These are phyloP conservation scores for Drosophila suboccidentalis DNA, from an alignment of 2,888 invertebrate genomes.

Conservation along the genomic window DNA sequence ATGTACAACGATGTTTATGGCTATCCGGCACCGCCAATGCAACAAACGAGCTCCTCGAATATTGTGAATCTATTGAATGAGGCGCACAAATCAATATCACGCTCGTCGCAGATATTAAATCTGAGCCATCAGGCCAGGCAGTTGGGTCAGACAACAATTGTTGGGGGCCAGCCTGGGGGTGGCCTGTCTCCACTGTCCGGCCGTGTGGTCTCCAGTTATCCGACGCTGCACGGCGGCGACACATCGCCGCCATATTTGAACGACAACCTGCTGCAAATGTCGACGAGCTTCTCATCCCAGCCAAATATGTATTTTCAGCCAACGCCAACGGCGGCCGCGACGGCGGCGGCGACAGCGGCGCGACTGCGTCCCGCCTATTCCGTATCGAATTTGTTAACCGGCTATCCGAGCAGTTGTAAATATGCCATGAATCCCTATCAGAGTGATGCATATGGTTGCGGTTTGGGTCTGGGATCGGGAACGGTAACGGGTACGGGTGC, in stretches of 20 bases:
- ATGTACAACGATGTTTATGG: slow-evolving; percentile 85
- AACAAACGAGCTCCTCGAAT: slow-evolving; percentile 84
- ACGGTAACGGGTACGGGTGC: slow-evolving; percentile 33
- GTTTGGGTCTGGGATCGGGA: slow-evolving; percentile 47
- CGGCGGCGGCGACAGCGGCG: slow-evolving; percentile 69
- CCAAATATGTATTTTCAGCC: slow-evolving; percentile 86
- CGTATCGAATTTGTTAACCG: slow-evolving; percentile 83
- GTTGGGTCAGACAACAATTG: slow-evolving; percentile 62
- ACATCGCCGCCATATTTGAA: slow-evolving; percentile 84
- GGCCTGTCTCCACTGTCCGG: slow-evolving; percentile 77
- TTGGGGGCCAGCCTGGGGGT: background rate
- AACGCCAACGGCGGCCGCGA: slow-evolving; percentile 58
- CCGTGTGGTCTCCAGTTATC: slow-evolving; percentile 84
- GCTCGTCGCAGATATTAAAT: slow-evolving; percentile 85
- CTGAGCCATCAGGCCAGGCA: slow-evolving; percentile 84
- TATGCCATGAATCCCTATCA: slow-evolving; percentile 79
- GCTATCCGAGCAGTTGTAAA: slow-evolving; percentile 75
- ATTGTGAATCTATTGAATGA: slow-evolving; percentile 85
- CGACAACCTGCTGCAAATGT: slow-evolving; percentile 85
- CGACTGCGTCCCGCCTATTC: slow-evolving; percentile 84
- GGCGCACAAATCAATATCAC: slow-evolving; percentile 86
- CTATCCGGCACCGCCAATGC: slow-evolving; percentile 76
- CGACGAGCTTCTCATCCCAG: slow-evolving; percentile 85
- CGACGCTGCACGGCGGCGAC: slow-evolving; percentile 83
- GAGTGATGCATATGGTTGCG: slow-evolving; percentile 69